These are phyloP conservation scores for Eulemur mongoz DNA, from an alignment of 2,797 vertebrate genomes.

Conservation along the genomic window DNA sequence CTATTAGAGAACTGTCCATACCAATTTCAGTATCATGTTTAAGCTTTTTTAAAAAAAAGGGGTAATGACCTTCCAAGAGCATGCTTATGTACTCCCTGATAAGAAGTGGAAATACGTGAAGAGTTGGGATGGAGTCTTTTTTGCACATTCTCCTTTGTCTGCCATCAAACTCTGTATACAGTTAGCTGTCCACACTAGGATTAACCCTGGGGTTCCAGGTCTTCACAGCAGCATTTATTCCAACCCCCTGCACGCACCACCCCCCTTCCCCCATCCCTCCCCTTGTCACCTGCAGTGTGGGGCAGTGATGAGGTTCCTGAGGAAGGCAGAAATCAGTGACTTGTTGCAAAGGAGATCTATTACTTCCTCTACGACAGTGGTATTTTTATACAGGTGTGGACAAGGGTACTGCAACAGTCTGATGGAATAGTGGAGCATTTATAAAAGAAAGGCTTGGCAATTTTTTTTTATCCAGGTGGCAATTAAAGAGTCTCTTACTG, in stretches of 20 bases:
- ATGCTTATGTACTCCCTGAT: not conserved
- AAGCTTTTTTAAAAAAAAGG: not conserved
- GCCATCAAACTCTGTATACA: not conserved
- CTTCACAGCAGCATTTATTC: not conserved
- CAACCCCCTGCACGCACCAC: fast-evolving
- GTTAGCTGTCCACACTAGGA: not conserved
- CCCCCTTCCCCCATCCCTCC: not conserved
- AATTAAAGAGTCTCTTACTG: not conserved
- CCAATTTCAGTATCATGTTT: slow-evolving; percentile 23
- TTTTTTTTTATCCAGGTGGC: not conserved
- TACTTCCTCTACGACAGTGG: not conserved
- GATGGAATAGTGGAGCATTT: not conserved
- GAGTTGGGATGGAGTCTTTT: not conserved
- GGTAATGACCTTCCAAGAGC: not conserved
- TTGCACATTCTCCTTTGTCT: not conserved
- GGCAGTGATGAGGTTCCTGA: not conserved
- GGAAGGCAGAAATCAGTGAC: not conserved
- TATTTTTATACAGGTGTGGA: not conserved
- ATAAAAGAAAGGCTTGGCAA: not conserved
- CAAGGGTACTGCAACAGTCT: not conserved
- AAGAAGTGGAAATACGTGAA: not conserved
- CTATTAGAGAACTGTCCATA: slow-evolving; percentile 42
- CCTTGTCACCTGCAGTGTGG: not conserved
- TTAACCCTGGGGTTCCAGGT: not conserved
- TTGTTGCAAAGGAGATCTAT: not conserved